Percentiles rank a stretch among this genome's conserved stretches.
Conservation (phyloP, 2,797 vertebrate species). For the Triplophysa bombifrons region DNA sequence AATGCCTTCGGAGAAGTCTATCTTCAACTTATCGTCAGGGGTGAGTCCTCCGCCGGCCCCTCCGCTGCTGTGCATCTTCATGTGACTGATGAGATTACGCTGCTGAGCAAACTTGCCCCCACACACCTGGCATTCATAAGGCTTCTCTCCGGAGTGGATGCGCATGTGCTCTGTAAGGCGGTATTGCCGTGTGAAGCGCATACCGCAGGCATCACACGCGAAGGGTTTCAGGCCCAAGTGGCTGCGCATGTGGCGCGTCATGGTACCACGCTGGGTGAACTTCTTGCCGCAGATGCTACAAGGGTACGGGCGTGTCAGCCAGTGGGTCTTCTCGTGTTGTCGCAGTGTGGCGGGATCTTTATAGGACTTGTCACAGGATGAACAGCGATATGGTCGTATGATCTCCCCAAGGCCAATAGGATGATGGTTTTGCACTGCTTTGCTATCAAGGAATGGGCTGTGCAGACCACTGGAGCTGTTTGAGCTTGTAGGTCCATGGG, state of each 20-base stretch:
- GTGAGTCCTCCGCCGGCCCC: slow-evolving; percentile 73
- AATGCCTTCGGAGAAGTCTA: slow-evolving; percentile 94
- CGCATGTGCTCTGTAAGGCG: slow-evolving; percentile 99
- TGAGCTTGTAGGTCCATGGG: slow-evolving; percentile 66
- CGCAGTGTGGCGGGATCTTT: slow-evolving; percentile 97
- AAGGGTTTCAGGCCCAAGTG: slow-evolving; percentile 98
- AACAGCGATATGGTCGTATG: slow-evolving; percentile 94
- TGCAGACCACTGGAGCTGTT: slow-evolving; percentile 71
- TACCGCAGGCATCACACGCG: slow-evolving; percentile 95
- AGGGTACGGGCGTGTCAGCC: slow-evolving; percentile 97
- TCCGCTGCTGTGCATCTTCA: slow-evolving; percentile 97
- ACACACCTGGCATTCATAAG: slow-evolving; percentile 98
- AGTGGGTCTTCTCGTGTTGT: slow-evolving; percentile 99
- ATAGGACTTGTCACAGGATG: slow-evolving; percentile 96
- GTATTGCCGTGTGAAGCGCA: slow-evolving; percentile 99
- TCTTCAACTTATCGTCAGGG: slow-evolving; percentile 90
- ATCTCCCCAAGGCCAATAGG: slow-evolving; percentile 84
- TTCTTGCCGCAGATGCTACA: slow-evolving; percentile 99
- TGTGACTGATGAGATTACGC: slow-evolving; percentile 99
- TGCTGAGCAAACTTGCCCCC: slow-evolving; percentile 99
- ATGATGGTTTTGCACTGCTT: slow-evolving; percentile 79
- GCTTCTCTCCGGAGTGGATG: slow-evolving; percentile 98
- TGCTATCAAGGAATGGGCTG: slow-evolving; percentile 75
- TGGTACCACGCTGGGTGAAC: slow-evolving; percentile 98
- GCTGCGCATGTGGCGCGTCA: slow-evolving; percentile 99